These are phyloP conservation scores for Athetis lepigone DNA, from an alignment of 2,888 invertebrate species.

Conservation along the genomic window DNA sequence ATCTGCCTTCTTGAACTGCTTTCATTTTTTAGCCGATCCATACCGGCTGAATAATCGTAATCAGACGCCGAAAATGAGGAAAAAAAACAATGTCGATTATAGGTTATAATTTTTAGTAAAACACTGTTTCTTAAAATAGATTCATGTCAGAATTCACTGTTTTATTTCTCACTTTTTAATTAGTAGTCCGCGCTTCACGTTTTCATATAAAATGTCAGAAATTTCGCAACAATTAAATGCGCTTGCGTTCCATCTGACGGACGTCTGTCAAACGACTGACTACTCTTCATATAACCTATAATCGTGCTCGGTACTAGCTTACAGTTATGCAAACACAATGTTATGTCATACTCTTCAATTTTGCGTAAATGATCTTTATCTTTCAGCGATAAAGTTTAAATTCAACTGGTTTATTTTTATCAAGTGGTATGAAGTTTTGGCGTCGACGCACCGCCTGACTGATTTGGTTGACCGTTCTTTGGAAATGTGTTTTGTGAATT, in stretches of 20 bases:
- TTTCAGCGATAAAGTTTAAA: slow-evolving; percentile 42
- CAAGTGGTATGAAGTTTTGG: slow-evolving; percentile 35
- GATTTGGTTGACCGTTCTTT: slow-evolving; percentile 52
- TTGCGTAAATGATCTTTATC: slow-evolving; percentile 45
- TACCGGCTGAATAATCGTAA: slow-evolving; percentile 57
- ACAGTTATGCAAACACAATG: slow-evolving; percentile 62
- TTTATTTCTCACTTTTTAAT: slow-evolving; percentile 29
- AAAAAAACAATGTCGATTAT: slow-evolving; percentile 53
- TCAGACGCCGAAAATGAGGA: slow-evolving; percentile 46
- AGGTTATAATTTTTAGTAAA: slow-evolving; percentile 61
- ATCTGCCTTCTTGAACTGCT: slow-evolving; percentile 75
- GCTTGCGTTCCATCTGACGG: slow-evolving; percentile 56
- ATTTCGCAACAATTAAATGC: slow-evolving; percentile 29
- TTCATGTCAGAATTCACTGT: slow-evolving; percentile 22
- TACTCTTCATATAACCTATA: slow-evolving; percentile 64
- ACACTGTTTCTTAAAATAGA: slow-evolving; percentile 29
- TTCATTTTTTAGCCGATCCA: slow-evolving; percentile 69
- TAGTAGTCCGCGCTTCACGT: slow-evolving; percentile 34
- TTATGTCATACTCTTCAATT: slow-evolving; percentile 47
- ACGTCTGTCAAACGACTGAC: slow-evolving; percentile 61
- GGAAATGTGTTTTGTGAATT: slow-evolving; percentile 24
- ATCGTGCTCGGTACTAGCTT: slow-evolving; percentile 44
- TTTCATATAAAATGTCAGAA: slow-evolving; percentile 39
- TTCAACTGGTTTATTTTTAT: slow-evolving; percentile 35
- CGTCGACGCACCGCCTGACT: slow-evolving; percentile 42